phyloP scores from a whole-genome alignment of 2,113 vertebrate species.

The Caranx ignobilis region DNA sequence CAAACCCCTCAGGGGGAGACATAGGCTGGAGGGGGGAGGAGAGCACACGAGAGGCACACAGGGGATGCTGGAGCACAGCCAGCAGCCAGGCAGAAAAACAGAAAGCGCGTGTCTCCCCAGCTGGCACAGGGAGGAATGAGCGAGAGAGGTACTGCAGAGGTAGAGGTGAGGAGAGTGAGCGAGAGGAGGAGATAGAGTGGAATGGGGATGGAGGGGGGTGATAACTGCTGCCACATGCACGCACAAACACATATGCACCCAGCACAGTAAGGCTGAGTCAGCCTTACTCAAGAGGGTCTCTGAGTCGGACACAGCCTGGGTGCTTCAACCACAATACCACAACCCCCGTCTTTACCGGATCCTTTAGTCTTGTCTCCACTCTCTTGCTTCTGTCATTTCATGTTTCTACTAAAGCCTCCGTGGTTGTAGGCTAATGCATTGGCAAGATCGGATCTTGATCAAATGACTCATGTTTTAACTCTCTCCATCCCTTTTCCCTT shows the following conservation, averaged over 20 bases:
- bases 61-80: slow-evolving; percentile 65
- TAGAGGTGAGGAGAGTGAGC: slow-evolving; percentile 45
- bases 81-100: slow-evolving; percentile 63
- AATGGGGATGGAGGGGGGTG: slow-evolving; percentile 17
- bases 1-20: slow-evolving; percentile 49
- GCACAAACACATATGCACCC: slow-evolving; percentile 21
- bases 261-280: slow-evolving; percentile 66
- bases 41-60: slow-evolving; percentile 48
- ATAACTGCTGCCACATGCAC: slow-evolving; percentile 62
- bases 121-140: slow-evolving; percentile 65
- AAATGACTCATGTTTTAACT: slow-evolving; percentile 17
- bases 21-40: slow-evolving; percentile 47
- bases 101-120: slow-evolving; percentile 51
- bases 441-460: slow-evolving; percentile 9
- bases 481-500: neutral
- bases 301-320: slow-evolving; percentile 35
- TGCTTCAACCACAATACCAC: slow-evolving; percentile 38
- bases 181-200: slow-evolving; percentile 28
- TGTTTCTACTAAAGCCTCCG: neutral
- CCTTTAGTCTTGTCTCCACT: slow-evolving; percentile 36
- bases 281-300: slow-evolving; percentile 63
- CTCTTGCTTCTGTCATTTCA: slow-evolving; percentile 36
- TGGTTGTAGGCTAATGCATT: neutral
- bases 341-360: slow-evolving; percentile 32
- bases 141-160: slow-evolving; percentile 74